Conservation (phyloP, 2,797 vertebrate genomes). For the Hipposideros larvatus region DNA sequence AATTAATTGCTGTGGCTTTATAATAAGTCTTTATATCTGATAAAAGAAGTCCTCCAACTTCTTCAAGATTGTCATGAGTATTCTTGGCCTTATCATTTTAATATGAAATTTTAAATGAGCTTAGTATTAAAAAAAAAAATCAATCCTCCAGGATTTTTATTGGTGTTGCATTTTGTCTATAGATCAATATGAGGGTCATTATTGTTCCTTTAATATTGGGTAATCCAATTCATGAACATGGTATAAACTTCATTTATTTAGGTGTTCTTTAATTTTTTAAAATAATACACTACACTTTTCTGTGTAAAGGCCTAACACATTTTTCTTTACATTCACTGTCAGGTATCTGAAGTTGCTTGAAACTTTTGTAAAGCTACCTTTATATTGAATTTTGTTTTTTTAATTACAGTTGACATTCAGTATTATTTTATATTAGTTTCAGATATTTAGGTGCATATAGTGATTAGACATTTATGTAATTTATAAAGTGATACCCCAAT, state of each 20-base stretch:
- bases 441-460: no score
- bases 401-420: no score
- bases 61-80: background rate
- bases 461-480: no score
- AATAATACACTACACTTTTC: background rate
- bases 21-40: background rate
- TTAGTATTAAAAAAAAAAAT: background rate
- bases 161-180: background rate
- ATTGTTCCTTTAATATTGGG: background rate
- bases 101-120: background rate
- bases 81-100: background rate
- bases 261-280: background rate
- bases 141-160: background rate
- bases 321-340: background rate
- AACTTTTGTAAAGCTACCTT: background rate
- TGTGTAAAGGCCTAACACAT: background rate
- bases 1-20: background rate
- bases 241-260: background rate
- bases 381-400: background rate
- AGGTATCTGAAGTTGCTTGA: background rate
- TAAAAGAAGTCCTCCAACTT: background rate
- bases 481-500: no score
- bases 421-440: no score
- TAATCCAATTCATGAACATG: background rate
- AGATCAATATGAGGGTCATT: background rate